phyloP scores from a whole-genome alignment of 1,140 invertebrate species.

The Euura saliciscinereae region DNA sequence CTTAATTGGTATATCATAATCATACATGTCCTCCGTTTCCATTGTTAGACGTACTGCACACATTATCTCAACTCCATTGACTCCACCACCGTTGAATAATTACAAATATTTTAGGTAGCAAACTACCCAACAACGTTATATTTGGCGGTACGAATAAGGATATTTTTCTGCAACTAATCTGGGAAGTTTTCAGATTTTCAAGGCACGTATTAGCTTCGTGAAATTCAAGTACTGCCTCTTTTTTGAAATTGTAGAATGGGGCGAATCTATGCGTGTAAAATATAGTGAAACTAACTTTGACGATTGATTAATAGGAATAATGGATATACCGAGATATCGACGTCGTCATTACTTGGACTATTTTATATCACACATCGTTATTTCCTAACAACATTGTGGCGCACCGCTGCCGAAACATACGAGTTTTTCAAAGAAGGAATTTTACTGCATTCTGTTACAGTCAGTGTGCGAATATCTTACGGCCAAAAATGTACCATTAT shows the following conservation, averaged over 20 bases:
- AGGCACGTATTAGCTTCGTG: slow-evolving; percentile 29
- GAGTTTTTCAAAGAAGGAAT: slow-evolving; percentile 39
- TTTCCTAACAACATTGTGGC: slow-evolving; percentile 36
- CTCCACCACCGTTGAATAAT: too few species aligned
- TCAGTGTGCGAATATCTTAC: slow-evolving; percentile 22
- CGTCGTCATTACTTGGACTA: slow-evolving; percentile 40
- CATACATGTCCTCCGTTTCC: too few species aligned
- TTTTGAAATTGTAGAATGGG: too few species aligned
- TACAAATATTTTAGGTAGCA: slow-evolving; percentile 32
- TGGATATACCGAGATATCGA: slow-evolving; percentile 38
- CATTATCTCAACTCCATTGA: too few species aligned
- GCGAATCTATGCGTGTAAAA: too few species aligned
- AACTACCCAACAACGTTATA: slow-evolving; percentile 24
- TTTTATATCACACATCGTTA: slow-evolving; percentile 41
- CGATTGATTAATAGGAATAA: slow-evolving; percentile 37
- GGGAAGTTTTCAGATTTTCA: slow-evolving; percentile 42
- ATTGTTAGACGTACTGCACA: too few species aligned
- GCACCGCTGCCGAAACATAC: slow-evolving; percentile 34
- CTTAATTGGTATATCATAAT: slow-evolving; percentile 35
- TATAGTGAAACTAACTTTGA: neutral
- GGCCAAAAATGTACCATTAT: neutral
- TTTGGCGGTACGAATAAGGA: slow-evolving; percentile 25
- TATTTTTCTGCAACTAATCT: slow-evolving; percentile 37
- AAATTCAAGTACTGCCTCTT: too few species aligned
- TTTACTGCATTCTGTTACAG: slow-evolving; percentile 37